A percentile compares a stretch with the other conserved stretches of the same genome.
Conservation (phyloP, 2,113 vertebrate species). For the Odocoileus hemionus region DNA sequence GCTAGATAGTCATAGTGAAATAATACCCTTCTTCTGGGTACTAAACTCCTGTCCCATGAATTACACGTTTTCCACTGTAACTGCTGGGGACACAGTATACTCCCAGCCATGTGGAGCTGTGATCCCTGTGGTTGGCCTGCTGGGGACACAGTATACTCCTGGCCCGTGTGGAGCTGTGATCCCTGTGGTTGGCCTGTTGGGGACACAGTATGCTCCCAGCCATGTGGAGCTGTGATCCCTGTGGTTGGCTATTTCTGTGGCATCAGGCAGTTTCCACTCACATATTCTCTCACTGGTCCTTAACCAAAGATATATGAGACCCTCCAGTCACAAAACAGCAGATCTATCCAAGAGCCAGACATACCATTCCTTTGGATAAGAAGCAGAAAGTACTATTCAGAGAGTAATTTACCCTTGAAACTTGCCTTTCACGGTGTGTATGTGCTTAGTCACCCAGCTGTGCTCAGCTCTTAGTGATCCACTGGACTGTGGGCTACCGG, state of each 20-base stretch:
- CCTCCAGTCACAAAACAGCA: not conserved
- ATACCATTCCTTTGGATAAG: not conserved
- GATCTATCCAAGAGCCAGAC: not conserved
- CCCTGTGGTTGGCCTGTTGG: not conserved
- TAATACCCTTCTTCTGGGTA: accelerated
- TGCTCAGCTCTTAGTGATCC: not conserved
- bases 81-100: accelerated
- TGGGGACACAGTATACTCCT: too few relatives aligned
- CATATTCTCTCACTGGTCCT: not conserved
- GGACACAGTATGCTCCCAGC: accelerated
- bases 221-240: not conserved
- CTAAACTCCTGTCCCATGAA: not conserved
- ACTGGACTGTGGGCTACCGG: not conserved
- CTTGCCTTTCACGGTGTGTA: not conserved
- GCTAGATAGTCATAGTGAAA: not conserved
- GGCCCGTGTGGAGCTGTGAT: not conserved
- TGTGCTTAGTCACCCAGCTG: not conserved
- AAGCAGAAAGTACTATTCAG: not conserved
- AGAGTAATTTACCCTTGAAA: not conserved
- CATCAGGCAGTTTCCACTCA: not conserved
- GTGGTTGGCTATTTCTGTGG: not conserved
- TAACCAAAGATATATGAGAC: not conserved
- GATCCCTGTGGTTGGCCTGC: not conserved
- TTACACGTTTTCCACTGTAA: not conserved
- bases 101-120: accelerated